Percentiles rank a stretch among this genome's conserved stretches.
These are phyloP conservation scores for Penaeus monodon DNA, from an alignment of 2,888 invertebrate species.

Conservation along the genomic window DNA sequence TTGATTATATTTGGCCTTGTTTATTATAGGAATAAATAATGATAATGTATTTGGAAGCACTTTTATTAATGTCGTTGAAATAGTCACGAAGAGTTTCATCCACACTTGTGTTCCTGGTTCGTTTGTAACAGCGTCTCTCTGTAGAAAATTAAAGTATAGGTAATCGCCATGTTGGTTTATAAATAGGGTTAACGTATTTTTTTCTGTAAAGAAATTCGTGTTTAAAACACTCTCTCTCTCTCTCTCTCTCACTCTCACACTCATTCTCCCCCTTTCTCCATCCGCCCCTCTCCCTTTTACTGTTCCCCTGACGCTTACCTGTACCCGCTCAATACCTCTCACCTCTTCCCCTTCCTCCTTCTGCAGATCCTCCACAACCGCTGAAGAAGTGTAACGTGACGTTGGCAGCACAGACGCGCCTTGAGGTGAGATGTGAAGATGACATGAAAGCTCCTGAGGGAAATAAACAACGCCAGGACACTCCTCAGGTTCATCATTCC, in stretches of 20 bases:
- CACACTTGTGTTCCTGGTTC: too few species aligned
- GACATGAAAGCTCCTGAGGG: constrained; percentile 20
- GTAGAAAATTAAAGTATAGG: too few species aligned
- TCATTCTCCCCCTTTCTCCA: not conserved
- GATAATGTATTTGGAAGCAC: too few species aligned
- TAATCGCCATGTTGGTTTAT: too few species aligned
- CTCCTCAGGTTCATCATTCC: constrained; percentile 26
- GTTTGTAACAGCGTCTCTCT: too few species aligned
- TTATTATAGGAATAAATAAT: too few species aligned
- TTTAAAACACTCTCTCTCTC: not conserved
- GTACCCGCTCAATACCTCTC: not conserved
- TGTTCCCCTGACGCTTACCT: not conserved
- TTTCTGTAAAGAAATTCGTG: not conserved
- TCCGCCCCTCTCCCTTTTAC: not conserved
- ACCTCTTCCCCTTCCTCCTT: too few species aligned
- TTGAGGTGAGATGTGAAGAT: constrained; percentile 51
- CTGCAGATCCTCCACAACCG: constrained; percentile 51
- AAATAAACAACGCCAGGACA: constrained; percentile 5
- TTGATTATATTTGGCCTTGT: too few species aligned
- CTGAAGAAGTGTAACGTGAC: constrained; percentile 48
- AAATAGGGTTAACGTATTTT: too few species aligned
- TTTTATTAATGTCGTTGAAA: too few species aligned
- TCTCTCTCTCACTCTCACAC: not conserved
- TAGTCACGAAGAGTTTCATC: too few species aligned
- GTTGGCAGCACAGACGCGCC: constrained; percentile 31